phyloP scores from a whole-genome alignment of 2,797 vertebrate genomes.

The Coregonus suidteri region DNA sequence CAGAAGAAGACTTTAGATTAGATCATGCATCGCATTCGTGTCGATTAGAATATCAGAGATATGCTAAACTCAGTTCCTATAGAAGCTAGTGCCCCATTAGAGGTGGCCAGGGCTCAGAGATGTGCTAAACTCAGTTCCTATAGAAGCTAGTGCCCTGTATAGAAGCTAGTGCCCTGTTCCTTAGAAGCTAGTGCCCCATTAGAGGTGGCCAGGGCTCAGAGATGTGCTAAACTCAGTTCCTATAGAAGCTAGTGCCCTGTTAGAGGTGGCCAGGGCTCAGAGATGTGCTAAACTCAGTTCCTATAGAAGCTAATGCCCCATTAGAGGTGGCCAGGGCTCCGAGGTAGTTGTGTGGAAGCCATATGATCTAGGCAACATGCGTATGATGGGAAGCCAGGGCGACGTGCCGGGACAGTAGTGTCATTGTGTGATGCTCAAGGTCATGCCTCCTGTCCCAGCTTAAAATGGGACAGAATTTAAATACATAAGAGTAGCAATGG shows the following conservation, averaged over 20 bases:
- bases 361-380: conserved; percentile 61
- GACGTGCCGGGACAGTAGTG: conserved; percentile 50
- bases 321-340: conserved; percentile 65
- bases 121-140: conserved; percentile 61
- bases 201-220: too few species aligned
- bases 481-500: conserved; percentile 25
- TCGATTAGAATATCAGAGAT: conserved; percentile 58
- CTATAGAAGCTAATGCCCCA: conserved; percentile 66
- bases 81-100: conserved; percentile 63
- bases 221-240: too few species aligned
- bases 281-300: conserved; percentile 55
- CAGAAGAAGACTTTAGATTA: conserved; percentile 48
- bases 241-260: too few species aligned
- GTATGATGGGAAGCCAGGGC: conserved; percentile 35
- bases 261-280: too few species aligned
- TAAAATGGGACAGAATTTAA: conserved; percentile 40
- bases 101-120: conserved; percentile 69
- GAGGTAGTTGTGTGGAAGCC: conserved; percentile 74
- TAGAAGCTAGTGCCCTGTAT: conserved; percentile 64
- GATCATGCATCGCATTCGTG: conserved; percentile 75
- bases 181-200: too few species aligned
- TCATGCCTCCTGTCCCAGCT: conserved; percentile 52
- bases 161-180: conserved; percentile 65
- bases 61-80: conserved; percentile 60
- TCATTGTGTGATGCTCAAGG: conserved; percentile 43